Percentiles rank a stretch among this genome's conserved stretches.
These are phyloP conservation scores for Drosophila dives DNA, from an alignment of 2,888 invertebrate genomes.

Conservation along the genomic window DNA sequence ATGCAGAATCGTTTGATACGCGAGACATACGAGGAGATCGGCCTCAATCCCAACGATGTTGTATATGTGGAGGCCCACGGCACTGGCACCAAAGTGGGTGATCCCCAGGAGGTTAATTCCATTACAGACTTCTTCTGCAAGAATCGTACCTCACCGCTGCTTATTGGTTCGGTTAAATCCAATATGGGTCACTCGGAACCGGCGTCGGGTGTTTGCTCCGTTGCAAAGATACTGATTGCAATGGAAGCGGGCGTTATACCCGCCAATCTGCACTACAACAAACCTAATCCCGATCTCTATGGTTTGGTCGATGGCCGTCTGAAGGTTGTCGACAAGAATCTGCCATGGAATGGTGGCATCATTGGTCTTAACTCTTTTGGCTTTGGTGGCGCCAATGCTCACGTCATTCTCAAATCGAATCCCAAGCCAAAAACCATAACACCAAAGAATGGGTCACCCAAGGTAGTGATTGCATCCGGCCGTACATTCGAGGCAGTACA, in stretches of 20 bases:
- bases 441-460: conserved; percentile 87
- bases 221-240: conserved; percentile 95
- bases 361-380: conserved; percentile 98
- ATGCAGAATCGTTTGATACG: conserved; percentile 93
- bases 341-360: conserved; percentile 95
- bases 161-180: conserved; percentile 98
- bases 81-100: conserved; percentile 99
- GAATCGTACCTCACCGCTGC: conserved; percentile 90
- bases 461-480: conserved; percentile 92
- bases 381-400: conserved; percentile 99
- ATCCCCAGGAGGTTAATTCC: conserved; percentile 98
- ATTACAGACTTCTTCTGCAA: conserved; percentile 96
- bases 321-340: conserved; percentile 94
- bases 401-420: conserved; percentile 93
- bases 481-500: conserved; percentile 93
- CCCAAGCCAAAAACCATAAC: conserved; percentile 88
- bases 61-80: conserved; percentile 98
- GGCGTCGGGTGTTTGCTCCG: conserved; percentile 94
- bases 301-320: conserved; percentile 95
- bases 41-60: conserved; percentile 93
- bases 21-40: conserved; percentile 94
- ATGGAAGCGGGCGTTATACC: conserved; percentile 97
- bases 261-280: conserved; percentile 94
- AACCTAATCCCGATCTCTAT: conserved; percentile 95
- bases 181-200: conserved; percentile 99